Conservation (phyloP, 92 coral and sea anemone species). For the Plumapathes pennacea region DNA sequence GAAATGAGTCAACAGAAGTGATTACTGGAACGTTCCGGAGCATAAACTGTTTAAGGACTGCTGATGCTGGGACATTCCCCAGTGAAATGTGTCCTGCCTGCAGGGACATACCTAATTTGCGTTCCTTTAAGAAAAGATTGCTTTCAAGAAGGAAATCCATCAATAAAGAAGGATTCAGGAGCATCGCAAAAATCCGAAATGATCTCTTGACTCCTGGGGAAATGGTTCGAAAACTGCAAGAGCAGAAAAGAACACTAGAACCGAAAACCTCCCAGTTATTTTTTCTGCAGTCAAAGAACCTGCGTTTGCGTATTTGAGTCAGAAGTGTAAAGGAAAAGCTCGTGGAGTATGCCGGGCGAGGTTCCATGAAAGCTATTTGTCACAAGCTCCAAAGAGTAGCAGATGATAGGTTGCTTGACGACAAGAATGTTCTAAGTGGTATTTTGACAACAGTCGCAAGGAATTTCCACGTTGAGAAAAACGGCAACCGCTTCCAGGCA, state of each 20-base stretch:
- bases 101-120: slow-evolving; percentile 39
- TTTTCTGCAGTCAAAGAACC: slow-evolving; percentile 4
- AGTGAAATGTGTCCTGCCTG: slow-evolving; percentile 42
- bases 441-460: slow-evolving; percentile 14
- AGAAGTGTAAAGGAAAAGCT: slow-evolving; percentile 36
- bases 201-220: slow-evolving; percentile 8
- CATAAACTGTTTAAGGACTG: slow-evolving; percentile 6
- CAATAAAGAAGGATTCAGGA: slow-evolving; percentile 3
- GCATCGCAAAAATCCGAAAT: slow-evolving; percentile 8
- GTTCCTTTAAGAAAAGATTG: slow-evolving; percentile 38
- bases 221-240: slow-evolving; percentile 1
- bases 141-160: slow-evolving; percentile 5
- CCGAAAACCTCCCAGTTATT: slow-evolving; percentile 1
- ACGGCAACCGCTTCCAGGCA: slow-evolving; percentile 33
- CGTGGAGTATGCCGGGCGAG: slow-evolving; percentile 15
- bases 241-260: slow-evolving; percentile 5
- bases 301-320: slow-evolving; percentile 11
- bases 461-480: slow-evolving; percentile 38
- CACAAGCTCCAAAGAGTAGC: slow-evolving; percentile 36
- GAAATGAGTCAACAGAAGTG: slow-evolving; percentile 1
- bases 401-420: slow-evolving; percentile 27
- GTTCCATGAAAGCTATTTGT: slow-evolving; percentile 37
- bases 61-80: slow-evolving; percentile 25
- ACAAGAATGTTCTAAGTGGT: slow-evolving; percentile 21
- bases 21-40: slow-evolving; percentile 8